Evolutionary conservation across 2,888 invertebrate species (phyloP).

Genomic region (Conistra vaccinii): DNA sequence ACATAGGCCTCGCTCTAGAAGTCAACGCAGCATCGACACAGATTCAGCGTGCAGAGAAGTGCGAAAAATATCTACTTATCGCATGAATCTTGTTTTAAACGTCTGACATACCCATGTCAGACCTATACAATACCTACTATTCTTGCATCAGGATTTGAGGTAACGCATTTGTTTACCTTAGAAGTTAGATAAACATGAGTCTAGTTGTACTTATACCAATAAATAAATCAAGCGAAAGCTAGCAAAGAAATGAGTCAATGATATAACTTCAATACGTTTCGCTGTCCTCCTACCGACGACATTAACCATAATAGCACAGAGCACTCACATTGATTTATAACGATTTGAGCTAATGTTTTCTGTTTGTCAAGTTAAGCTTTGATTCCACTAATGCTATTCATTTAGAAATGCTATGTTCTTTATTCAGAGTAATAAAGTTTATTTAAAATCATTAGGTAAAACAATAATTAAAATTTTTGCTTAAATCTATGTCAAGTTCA

Average conservation of each 20-base stretch:
- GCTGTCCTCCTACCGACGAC: conserved; percentile 19
- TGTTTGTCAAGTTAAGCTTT: conserved; percentile 19
- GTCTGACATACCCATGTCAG: too few species aligned
- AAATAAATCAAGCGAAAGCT: conserved; percentile 39
- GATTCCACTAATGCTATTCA: background rate
- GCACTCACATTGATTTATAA: conserved; percentile 39
- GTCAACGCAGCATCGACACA: background rate
- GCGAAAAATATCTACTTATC: background rate
- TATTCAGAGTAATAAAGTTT: background rate
- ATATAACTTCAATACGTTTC: conserved; percentile 51
- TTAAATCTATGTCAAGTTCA: too few species aligned
- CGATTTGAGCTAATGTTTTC: conserved; percentile 24
- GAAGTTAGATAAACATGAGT: too few species aligned
- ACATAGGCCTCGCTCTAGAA: conserved; percentile 12
- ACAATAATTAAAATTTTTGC: too few species aligned
- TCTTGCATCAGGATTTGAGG: background rate
- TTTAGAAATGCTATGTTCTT: background rate
- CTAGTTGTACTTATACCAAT: background rate
- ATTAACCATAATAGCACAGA: conserved; percentile 44
- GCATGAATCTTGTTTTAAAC: background rate
- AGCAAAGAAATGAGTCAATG: conserved; percentile 26
- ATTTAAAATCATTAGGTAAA: too few species aligned
- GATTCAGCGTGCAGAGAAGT: conserved; percentile 3
- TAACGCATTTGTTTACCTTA: too few species aligned
- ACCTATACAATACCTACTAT: background rate